Percentiles rank a stretch among this genome's conserved stretches.
Evolutionary conservation across 2,797 vertebrate genomes (phyloP).

Genomic region (Diplodus sargus): DNA sequence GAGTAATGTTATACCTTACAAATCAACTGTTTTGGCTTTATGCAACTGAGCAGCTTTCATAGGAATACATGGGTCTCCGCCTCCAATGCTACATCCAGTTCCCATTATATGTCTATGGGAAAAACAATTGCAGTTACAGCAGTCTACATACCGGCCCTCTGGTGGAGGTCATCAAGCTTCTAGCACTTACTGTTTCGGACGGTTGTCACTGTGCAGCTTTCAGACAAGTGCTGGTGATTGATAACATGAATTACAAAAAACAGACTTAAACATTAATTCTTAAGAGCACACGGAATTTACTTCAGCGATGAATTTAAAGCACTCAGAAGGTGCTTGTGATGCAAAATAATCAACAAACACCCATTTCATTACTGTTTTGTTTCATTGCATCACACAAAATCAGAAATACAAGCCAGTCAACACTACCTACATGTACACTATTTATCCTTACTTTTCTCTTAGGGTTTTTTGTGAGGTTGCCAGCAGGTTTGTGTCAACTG

Average conservation of each 20-base stretch:
- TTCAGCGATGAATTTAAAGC: not conserved
- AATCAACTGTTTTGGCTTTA: too few relatives aligned
- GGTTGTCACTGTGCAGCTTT: too few relatives aligned
- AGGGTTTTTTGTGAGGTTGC: not conserved
- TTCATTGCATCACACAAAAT: conserved; percentile 10
- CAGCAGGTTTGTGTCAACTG: not conserved
- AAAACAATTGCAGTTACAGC: not conserved
- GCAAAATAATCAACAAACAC: not conserved
- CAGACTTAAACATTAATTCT: not conserved
- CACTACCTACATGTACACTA: not conserved
- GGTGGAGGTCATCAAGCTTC: not conserved
- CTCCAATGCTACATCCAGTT: too few relatives aligned
- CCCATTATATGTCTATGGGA: too few relatives aligned
- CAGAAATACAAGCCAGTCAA: not conserved
- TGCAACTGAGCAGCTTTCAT: too few relatives aligned
- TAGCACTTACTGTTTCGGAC: too few relatives aligned
- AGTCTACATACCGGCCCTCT: not conserved
- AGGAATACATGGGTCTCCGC: too few relatives aligned
- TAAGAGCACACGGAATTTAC: not conserved
- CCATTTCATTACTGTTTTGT: not conserved
- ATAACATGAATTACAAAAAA: not conserved
- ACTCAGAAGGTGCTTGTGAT: not conserved
- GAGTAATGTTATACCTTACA: too few relatives aligned
- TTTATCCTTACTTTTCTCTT: not conserved
- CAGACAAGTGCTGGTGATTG: too few relatives aligned